These are phyloP conservation scores for Aselliscus stoliczkanus DNA, from an alignment of 2,797 vertebrate genomes.

Conservation along the genomic window DNA sequence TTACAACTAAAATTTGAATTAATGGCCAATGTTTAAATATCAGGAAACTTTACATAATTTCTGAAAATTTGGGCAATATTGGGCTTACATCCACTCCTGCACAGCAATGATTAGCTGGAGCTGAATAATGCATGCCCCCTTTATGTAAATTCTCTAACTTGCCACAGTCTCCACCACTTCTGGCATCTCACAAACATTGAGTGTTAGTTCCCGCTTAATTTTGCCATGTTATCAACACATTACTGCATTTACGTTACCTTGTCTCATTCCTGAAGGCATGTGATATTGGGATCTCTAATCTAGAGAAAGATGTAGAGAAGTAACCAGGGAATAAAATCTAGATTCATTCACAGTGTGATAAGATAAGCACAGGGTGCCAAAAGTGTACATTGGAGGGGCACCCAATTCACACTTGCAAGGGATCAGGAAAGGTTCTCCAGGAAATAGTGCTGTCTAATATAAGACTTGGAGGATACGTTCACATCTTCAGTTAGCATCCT, in stretches of 20 bases:
- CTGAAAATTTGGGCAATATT: background rate
- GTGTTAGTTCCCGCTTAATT: background rate
- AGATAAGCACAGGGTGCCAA: background rate
- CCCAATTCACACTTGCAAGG: background rate
- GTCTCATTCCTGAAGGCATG: background rate
- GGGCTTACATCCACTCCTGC: background rate
- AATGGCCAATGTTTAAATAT: background rate
- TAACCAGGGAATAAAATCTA: background rate
- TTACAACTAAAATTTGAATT: background rate
- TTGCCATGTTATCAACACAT: background rate
- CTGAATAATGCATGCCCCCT: background rate
- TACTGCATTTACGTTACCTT: background rate
- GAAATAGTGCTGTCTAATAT: background rate
- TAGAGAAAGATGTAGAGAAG: background rate
- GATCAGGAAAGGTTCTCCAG: background rate
- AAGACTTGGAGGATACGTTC: background rate
- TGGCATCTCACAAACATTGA: background rate
- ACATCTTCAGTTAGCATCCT: background rate
- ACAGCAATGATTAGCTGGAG: background rate
- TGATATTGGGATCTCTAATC: background rate
- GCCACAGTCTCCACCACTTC: background rate
- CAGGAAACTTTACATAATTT: background rate
- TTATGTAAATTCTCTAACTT: background rate
- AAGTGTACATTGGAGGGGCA: background rate
- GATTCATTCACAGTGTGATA: background rate